These are phyloP conservation scores for Eufriesea mexicana DNA, from an alignment of 1,140 invertebrate species.

Conservation along the genomic window DNA sequence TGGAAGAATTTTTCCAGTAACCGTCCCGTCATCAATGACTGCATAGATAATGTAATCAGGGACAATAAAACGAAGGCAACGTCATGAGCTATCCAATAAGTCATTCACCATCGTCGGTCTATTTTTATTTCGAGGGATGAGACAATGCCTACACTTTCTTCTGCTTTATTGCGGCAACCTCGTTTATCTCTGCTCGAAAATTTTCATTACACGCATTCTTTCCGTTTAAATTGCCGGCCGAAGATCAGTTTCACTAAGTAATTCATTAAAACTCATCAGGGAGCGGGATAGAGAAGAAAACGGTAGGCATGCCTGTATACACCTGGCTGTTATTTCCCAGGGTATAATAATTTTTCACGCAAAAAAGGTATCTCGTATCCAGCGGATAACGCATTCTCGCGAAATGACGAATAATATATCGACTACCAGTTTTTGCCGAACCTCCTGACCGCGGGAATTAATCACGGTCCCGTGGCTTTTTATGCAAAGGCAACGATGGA, in stretches of 20 bases:
- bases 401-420: conserved; percentile 28
- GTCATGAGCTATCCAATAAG: too few relatives aligned
- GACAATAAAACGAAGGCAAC: too few relatives aligned
- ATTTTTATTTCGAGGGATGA: too few relatives aligned
- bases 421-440: background rate
- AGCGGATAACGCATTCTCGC: background rate
- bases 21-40: too few relatives aligned
- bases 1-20: too few relatives aligned
- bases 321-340: too few relatives aligned
- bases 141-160: background rate
- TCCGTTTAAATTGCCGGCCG: background rate
- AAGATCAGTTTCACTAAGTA: background rate
- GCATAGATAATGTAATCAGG: too few relatives aligned
- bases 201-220: background rate
- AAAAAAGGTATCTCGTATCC: background rate
- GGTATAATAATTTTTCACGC: background rate
- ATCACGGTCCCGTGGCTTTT: background rate
- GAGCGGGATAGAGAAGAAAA: background rate
- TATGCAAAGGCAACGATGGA: background rate
- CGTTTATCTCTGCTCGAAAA: background rate
- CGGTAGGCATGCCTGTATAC: too few relatives aligned
- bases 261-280: conserved; percentile 1
- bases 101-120: too few relatives aligned
- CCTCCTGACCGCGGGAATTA: background rate
- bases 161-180: background rate